These are phyloP conservation scores for Cynocephalus volans DNA, from an alignment of 2,113 vertebrate species.

Conservation along the genomic window DNA sequence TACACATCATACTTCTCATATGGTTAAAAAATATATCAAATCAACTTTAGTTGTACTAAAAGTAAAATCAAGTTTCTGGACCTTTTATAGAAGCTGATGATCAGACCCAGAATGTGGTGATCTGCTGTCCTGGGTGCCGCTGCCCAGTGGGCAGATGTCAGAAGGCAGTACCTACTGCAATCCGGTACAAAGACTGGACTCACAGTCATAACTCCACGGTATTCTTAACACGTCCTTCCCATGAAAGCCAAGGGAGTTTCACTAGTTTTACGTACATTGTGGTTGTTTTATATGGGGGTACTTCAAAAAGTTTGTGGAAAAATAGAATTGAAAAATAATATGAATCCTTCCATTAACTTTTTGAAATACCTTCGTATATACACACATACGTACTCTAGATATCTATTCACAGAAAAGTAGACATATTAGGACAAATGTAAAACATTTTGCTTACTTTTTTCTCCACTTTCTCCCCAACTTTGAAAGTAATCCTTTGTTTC, in stretches of 20 bases:
- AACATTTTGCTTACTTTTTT: constrained; percentile 92
- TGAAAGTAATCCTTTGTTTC: constrained; percentile 96
- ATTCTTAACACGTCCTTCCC: background rate
- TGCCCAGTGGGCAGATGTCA: background rate
- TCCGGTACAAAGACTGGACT: background rate
- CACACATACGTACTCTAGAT: background rate
- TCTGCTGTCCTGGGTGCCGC: background rate
- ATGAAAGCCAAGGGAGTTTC: background rate
- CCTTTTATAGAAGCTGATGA: constrained; percentile 18
- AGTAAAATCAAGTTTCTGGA: background rate
- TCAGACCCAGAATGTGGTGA: background rate
- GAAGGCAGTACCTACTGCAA: background rate
- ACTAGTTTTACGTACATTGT: background rate
- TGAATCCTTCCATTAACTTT: too few species aligned
- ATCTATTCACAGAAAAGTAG: constrained; percentile 48
- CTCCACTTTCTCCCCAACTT: constrained; percentile 96
- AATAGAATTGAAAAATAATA: too few species aligned
- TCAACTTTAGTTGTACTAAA: background rate
- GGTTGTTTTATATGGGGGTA: background rate
- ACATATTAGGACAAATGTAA: constrained; percentile 10
- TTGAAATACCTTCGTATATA: background rate
- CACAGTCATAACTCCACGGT: background rate
- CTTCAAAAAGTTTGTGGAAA: too few species aligned
- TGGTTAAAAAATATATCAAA: background rate
- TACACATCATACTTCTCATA: background rate